phyloP scores from a whole-genome alignment of 2,888 invertebrate genomes.

The Lomographa bimaculata region DNA sequence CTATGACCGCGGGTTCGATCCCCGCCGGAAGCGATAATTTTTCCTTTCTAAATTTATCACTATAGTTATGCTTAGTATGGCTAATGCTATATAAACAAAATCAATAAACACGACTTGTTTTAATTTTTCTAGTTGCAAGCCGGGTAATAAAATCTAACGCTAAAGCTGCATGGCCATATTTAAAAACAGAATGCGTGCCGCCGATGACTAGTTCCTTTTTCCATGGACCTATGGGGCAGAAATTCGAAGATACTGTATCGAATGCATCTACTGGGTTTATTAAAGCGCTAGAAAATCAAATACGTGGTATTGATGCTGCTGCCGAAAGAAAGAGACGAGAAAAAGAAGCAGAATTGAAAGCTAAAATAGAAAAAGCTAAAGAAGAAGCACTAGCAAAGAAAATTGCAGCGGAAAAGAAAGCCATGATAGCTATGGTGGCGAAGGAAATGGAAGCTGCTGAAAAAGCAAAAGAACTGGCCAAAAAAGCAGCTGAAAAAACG shows the following conservation, averaged over 20 bases:
- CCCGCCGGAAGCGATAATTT: too few species aligned
- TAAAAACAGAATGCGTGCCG: slow-evolving; percentile 69
- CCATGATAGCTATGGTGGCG: slow-evolving; percentile 31
- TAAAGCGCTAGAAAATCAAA: slow-evolving; percentile 36
- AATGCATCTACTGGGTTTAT: slow-evolving; percentile 43
- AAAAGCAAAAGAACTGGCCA: slow-evolving; percentile 26
- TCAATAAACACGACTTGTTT: too few species aligned
- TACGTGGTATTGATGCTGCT: slow-evolving; percentile 53
- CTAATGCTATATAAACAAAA: too few species aligned
- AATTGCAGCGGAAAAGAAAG: slow-evolving; percentile 37
- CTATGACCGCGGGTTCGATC: too few species aligned
- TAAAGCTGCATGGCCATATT: slow-evolving; percentile 59
- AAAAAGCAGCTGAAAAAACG: slow-evolving; percentile 21
- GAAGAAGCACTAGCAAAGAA: slow-evolving; percentile 46
- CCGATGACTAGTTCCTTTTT: slow-evolving; percentile 55
- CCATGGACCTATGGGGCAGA: slow-evolving; percentile 49
- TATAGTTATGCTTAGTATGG: too few species aligned
- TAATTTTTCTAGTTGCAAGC: slow-evolving; percentile 53
- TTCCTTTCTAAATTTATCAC: too few species aligned
- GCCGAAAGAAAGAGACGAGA: slow-evolving; percentile 38
- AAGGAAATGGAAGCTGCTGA: slow-evolving; percentile 33
- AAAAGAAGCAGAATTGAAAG: slow-evolving; percentile 48
- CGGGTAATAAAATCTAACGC: slow-evolving; percentile 43
- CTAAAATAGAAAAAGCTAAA: slow-evolving; percentile 46
- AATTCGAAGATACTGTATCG: slow-evolving; percentile 47